A percentile compares a stretch with the other conserved stretches of the same genome.
phyloP scores from a whole-genome alignment of 2,113 vertebrate species.

The Passer domesticus region DNA sequence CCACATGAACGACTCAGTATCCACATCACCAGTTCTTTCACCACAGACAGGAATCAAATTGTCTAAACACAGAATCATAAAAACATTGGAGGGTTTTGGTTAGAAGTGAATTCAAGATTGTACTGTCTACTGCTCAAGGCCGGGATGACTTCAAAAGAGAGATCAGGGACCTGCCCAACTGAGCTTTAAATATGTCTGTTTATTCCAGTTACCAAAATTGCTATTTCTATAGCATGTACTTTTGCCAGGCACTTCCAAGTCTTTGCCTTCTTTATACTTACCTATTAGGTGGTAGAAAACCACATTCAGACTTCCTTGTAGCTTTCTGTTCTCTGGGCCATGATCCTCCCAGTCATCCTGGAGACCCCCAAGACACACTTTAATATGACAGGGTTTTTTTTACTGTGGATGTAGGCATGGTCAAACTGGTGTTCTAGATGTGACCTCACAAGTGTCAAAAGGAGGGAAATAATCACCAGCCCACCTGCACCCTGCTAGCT shows the following conservation, averaged over 20 bases:
- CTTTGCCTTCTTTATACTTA: not conserved
- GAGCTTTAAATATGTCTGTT: not conserved
- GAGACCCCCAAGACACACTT: not conserved
- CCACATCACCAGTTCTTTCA: not conserved
- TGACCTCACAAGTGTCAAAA: not conserved
- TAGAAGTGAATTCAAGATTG: not conserved
- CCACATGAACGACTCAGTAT: not conserved
- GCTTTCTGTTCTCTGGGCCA: not conserved
- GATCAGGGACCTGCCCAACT: not conserved
- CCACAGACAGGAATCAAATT: not conserved
- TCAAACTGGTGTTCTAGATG: not conserved
- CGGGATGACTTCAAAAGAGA: not conserved
- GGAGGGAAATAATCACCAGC: not conserved
- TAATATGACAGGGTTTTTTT: not conserved
- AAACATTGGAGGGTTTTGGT: not conserved
- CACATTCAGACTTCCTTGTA: not conserved
- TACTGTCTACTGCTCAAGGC: not conserved
- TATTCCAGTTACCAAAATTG: not conserved
- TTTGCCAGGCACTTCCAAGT: not conserved
- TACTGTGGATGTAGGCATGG: rapidly evolving
- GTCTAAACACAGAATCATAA: not conserved
- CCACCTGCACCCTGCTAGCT: not conserved
- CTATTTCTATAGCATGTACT: not conserved
- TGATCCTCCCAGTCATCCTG: not conserved
- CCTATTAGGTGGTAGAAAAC: not conserved